Evolutionary conservation across 35 echinoderm and acorn worm species (phyloP), one percentile per base, ranked within the genome.

Genomic region (Lytechinus pictus): DNA sequence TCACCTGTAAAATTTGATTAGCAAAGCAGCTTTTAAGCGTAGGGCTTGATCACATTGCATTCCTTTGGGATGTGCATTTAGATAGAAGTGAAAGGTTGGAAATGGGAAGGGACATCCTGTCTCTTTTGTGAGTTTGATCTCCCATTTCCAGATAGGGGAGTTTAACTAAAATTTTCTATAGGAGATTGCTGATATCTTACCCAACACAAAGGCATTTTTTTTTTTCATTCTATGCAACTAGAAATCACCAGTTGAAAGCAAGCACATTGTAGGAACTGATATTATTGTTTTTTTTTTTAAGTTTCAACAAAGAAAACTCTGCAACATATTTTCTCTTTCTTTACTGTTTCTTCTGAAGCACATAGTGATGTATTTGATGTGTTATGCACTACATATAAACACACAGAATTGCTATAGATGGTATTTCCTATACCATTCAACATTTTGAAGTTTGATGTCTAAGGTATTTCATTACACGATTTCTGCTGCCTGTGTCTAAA

Each of bases 1-100:
- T 79, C 66, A 14, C 66, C 66, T n/a, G 66, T 79, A 24, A 79
- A 79, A 79, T 79, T 79, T 79, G 66, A 79, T 79, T 79, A 79
- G 66, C 66, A 79, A n/a, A 24, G 12, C 7, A 24, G 66, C 56
- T 79, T 24, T 7, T 24, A 79, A 79, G 66, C 66, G 21, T 24
- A 79, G 66, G 66, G n/a, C 66, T n/a, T 79, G 66, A 79, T 79
- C 66, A 24, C 66, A 79, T 19, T 14, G 14, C 19, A 79, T 79
- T 79, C 66, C 66, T 79, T 79, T 2, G 66, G 66, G 66, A 79
- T 79, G 66, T 16, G 66, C 66, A 4, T 79, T 19, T 19, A 79
- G 66, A 19, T 19, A 7, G 19, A 79, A 8, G 16, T 79, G 66
- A 24, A 79, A 71, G 3, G 4, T 21, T 19, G 61, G 61, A 71